Evolutionary conservation across 2,888 invertebrate species (phyloP).

Genomic region (Cephus rjabovi): DNA sequence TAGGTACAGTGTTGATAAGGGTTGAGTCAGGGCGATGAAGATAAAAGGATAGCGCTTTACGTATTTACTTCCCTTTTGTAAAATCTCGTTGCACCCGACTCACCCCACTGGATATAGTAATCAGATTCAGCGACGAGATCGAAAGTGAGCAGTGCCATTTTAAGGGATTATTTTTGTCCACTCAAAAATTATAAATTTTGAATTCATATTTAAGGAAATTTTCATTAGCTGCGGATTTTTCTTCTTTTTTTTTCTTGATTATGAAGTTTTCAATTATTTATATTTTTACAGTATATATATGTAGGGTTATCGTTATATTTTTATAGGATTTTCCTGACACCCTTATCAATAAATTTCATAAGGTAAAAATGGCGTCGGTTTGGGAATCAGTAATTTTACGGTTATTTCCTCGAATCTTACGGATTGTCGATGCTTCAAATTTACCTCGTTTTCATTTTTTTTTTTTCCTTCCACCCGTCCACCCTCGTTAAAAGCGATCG

Average conservation of each 20-base stretch:
- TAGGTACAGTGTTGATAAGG: not conserved
- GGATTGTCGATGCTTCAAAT: not conserved
- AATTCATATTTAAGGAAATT: not conserved
- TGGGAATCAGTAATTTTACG: constrained; percentile 1
- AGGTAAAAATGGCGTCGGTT: not conserved
- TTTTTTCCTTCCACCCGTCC: not conserved
- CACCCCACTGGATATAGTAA: not conserved
- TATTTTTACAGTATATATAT: too few species aligned
- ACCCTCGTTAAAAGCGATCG: constrained; percentile 28
- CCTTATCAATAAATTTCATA: not conserved
- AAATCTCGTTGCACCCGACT: not conserved
- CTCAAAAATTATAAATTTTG: not conserved
- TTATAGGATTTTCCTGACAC: not conserved
- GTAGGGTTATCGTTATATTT: too few species aligned
- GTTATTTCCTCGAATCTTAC: not conserved
- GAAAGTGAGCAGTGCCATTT: not conserved
- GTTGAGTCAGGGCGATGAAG: not conserved
- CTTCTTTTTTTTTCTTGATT: too few species aligned
- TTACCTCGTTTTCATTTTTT: constrained; percentile 6
- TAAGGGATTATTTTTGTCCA: not conserved
- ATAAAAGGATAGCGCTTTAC: not conserved
- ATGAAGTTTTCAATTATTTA: too few species aligned
- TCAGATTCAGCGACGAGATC: not conserved
- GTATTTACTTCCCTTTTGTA: not conserved
- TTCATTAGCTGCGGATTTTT: not conserved